Conservation (phyloP, 37 sponge, comb jelly and placozoan species). For the Geodia barretti region DNA sequence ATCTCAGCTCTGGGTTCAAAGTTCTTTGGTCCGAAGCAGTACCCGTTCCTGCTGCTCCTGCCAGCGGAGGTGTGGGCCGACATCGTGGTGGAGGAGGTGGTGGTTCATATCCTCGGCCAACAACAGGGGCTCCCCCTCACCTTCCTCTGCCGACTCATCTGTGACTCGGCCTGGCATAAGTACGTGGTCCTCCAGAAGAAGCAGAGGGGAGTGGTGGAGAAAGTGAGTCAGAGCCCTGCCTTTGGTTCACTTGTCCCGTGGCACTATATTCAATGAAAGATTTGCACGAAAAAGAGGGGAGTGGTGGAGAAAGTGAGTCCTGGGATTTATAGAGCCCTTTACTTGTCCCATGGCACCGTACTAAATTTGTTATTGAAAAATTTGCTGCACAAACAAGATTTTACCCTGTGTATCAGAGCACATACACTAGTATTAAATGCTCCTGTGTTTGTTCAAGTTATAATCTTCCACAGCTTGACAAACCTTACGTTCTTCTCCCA, state of each 20-base stretch:
- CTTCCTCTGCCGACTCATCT: constrained; percentile 29
- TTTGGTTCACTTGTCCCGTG: no score
- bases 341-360: no score
- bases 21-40: constrained; percentile 61
- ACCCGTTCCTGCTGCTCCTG: constrained; percentile 66
- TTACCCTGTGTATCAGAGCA: no score
- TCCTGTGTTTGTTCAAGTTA: no score
- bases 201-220: constrained; percentile 36
- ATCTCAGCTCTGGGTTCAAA: not conserved
- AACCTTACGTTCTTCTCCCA: not conserved
- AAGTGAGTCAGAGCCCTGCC: no score
- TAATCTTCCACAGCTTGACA: not conserved
- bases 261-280: no score
- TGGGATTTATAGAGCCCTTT: no score
- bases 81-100: constrained; percentile 58
- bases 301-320: no score
- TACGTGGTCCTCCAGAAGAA: constrained; percentile 14
- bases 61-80: constrained; percentile 66
- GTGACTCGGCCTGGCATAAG: constrained; percentile 47
- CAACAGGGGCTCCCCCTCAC: constrained; percentile 64
- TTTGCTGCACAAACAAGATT: no score
- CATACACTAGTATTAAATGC: no score
- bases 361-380: no score
- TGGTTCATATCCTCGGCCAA: constrained; percentile 36
- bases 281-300: no score